Evolutionary conservation across 2,113 vertebrate species (phyloP).

Genomic region (Corythoichthys intestinalis): DNA sequence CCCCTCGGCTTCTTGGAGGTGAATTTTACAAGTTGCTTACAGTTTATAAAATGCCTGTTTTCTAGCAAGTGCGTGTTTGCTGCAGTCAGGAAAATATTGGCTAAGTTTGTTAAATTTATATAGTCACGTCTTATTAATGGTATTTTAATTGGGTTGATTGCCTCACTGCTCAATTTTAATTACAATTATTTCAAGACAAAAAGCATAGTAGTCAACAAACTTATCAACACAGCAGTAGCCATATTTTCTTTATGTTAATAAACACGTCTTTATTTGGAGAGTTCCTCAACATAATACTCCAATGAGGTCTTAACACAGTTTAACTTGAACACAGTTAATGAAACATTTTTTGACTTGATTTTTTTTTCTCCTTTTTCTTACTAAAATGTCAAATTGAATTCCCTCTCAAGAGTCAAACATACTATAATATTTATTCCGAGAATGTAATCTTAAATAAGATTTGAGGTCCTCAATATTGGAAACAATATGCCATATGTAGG

Average conservation of each 20-base stretch:
- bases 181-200: neutral
- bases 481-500: conserved; percentile 31
- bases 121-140: neutral
- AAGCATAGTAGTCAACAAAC: neutral
- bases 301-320: too few species aligned
- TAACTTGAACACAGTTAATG: too few species aligned
- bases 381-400: too few species aligned
- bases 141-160: neutral
- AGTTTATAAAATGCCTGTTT: neutral
- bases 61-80: neutral
- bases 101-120: neutral
- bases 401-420: neutral
- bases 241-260: neutral
- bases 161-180: neutral
- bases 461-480: conserved; percentile 20
- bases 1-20: neutral
- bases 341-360: too few species aligned
- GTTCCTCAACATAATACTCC: neutral
- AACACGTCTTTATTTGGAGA: neutral
- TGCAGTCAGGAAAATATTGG: neutral
- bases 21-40: neutral
- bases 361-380: too few species aligned
- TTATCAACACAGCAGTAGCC: neutral
- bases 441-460: conserved; percentile 16
- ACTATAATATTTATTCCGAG: neutral